Evolutionary conservation across 2,797 vertebrate genomes (phyloP), one percentile per base, ranked within the genome.

Genomic region (Xyrichtys novacula): DNA sequence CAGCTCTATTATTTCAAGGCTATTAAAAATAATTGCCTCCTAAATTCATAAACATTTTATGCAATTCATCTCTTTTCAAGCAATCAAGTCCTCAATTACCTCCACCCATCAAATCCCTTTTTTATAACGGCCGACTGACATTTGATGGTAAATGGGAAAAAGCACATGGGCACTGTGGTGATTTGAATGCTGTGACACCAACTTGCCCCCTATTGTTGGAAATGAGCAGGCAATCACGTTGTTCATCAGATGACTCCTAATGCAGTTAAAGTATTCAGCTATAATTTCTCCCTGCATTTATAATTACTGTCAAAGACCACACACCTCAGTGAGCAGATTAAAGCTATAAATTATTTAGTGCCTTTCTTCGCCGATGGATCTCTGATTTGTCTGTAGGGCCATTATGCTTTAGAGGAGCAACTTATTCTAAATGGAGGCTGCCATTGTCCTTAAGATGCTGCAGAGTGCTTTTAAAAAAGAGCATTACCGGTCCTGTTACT

Each of bases 241-340:
- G 96, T 96, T 99, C 98, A 98, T 99, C 97, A 97, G 93, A 97
- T 94, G 94, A 94, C 95, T 96, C 96, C 96, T 99, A 98, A 98
- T 97, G 98, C 96, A 97, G 96, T 98, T 97, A 97, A 97, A 96
- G 96, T 96, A 96, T 97, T 99, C 97, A 93, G 96, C 96, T 96
- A 97, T 98, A 97, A 98, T 98, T 99, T 96, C 96, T 97, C 94
- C 95, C 95, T 97, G 97, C 97, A 98, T 99, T 98, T 98, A 98
- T 99, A 99, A 99, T 99, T 99, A 98, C 97, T 97, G 97, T 97
- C 97, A 97, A 96, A 96, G 97, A 96, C 96, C 96, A 95, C 96
- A 99, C 98, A 99, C 98, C 97, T 99, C 98, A 96, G 94, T 97
- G 97, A 98, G 95, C 97, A 98, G 97, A 99, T 99, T 99, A 98